Evolutionary conservation across 2,113 vertebrate species (phyloP), one percentile per base, ranked within the genome.

Genomic region (Pangasianodon hypophthalmus): DNA sequence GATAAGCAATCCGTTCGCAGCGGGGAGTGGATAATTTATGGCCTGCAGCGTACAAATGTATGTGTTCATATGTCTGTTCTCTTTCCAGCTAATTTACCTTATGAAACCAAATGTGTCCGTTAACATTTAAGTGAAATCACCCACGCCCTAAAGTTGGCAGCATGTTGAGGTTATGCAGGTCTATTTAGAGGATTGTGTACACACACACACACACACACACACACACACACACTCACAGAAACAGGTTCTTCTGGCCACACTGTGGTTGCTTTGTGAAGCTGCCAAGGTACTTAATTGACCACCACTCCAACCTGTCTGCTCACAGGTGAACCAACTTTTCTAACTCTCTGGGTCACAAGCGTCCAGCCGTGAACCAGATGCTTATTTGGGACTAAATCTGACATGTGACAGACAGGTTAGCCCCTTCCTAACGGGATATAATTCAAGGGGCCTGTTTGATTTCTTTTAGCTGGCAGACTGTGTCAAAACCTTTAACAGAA

Each of bases 61-160:
- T 92, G 90, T 91, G 32, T 92, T 88, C 64, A n/a, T 92, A 93
- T 95, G 92, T 94, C 93, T 94, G 95, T 95, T 93, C 94, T 95
- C 92, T 94, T 91, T 92, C 92, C 93, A 83, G 88, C 94, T 94
- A 95, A 96, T 96, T 95, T 92, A 93, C 94, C 93, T 93, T 94
- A 41, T 41, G 87, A 93, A 93, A 94, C 92, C 93, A 90, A 93
- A 94, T 89, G 94, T 94, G 95, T 92, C 69, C 92, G 93, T 95
- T 94, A 94, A 94, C 95, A 94, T 95, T 95, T 94, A 94, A 93
- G 94, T 95, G 86, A 95, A 95, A 95, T 94, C 93, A 94, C 92
- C 88, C 93, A 94, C 93, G 92, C 94, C 92, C 93, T 92, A 90
- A 92, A 92, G 90, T 92, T 92, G 88, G 89, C 87, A 94, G 90